These are phyloP conservation scores for Saguinus imperator DNA, from an alignment of 2,113 vertebrate genomes.

Conservation along the genomic window DNA sequence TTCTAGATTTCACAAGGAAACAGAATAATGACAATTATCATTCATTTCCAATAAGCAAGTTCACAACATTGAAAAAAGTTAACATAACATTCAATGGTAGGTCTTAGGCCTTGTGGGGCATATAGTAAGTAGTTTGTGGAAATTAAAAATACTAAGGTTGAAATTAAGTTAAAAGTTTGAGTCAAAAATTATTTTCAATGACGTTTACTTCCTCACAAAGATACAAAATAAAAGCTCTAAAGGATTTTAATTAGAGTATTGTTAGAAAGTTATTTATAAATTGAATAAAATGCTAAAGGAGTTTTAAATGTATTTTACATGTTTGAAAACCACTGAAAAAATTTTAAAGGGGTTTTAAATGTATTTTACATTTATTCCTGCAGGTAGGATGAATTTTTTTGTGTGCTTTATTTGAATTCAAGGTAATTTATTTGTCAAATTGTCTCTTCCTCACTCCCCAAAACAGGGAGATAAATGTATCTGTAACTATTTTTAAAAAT, in stretches of 20 bases:
- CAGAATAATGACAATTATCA: background rate
- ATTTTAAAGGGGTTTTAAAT: background rate
- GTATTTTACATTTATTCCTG: background rate
- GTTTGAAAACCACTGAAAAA: background rate
- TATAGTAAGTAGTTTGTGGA: background rate
- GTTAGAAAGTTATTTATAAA: slow-evolving; percentile 32
- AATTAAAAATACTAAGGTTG: background rate
- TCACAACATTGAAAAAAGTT: background rate
- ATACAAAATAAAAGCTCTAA: background rate
- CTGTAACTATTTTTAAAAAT: background rate
- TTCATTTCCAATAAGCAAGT: slow-evolving; percentile 10
- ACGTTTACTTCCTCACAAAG: background rate
- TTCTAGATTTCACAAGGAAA: background rate
- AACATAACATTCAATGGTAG: background rate
- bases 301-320: background rate
- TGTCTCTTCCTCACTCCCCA: background rate
- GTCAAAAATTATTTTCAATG: background rate
- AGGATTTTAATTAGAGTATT: slow-evolving; percentile 6
- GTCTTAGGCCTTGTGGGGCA: background rate
- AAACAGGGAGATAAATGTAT: slow-evolving; percentile 18
- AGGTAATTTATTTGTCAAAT: slow-evolving; percentile 28
- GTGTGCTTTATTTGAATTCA: background rate
- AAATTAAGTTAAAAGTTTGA: background rate
- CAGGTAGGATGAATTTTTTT: background rate
- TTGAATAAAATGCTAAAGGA: background rate